Conservation (phyloP, 2,888 invertebrate genomes). For the Drosophila paramelanica region DNA sequence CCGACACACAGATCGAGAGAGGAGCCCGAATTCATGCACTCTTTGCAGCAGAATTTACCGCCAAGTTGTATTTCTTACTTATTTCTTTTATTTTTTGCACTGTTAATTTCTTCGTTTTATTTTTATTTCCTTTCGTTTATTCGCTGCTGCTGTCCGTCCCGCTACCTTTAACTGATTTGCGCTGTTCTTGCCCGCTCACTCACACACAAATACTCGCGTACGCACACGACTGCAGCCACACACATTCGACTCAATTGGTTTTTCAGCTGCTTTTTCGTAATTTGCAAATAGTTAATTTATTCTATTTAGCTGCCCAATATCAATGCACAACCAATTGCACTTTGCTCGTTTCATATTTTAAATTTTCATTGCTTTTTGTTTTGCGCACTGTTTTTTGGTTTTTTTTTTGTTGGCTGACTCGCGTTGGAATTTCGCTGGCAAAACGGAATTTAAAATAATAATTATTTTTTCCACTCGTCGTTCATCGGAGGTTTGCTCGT, state of each 20-base stretch:
- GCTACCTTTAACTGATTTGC: constrained; percentile 45
- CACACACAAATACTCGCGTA: constrained; percentile 41
- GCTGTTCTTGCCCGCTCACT: constrained; percentile 49
- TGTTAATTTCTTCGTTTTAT: constrained; percentile 56
- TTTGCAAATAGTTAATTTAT: constrained; percentile 74
- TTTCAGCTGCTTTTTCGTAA: constrained; percentile 68
- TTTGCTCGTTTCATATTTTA: constrained; percentile 58
- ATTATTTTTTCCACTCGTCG: constrained; percentile 83
- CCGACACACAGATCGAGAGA: constrained; percentile 13
- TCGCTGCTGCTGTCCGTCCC: constrained; percentile 41
- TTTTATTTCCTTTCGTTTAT: constrained; percentile 72
- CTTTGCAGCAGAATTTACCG: constrained; percentile 62
- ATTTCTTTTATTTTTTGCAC: constrained; percentile 35
- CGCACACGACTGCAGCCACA: constrained; percentile 55
- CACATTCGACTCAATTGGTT: constrained; percentile 65
- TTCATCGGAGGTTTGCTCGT: constrained; percentile 78
- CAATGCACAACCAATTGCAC: constrained; percentile 52
- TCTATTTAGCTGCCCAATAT: constrained; percentile 56
- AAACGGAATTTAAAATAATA: constrained; percentile 84
- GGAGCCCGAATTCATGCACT: constrained; percentile 28
- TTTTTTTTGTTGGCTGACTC: constrained; percentile 47
- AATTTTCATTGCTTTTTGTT: constrained; percentile 37
- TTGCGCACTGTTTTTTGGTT: constrained; percentile 41
- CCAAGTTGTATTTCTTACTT: constrained; percentile 59
- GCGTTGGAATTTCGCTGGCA: constrained; percentile 83